A percentile compares a stretch with the other conserved stretches of the same genome.
Conservation (phyloP, 2,113 vertebrate genomes). For the Diadophis punctatus region DNA sequence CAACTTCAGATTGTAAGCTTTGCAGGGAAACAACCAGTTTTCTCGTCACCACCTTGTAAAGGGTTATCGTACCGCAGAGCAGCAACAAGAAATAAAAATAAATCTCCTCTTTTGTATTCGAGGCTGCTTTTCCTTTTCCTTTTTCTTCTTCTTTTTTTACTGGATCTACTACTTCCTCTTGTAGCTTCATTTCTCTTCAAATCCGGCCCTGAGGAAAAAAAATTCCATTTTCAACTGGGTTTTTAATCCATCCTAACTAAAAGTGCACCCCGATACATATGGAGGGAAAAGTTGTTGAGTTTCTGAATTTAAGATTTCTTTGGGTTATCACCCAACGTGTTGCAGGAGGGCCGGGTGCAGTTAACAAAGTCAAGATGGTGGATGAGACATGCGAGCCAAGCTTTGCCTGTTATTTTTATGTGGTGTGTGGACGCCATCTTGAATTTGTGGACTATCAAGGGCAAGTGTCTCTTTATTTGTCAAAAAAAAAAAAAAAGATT, state of each 20-base stretch:
- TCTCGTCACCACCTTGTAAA: background rate
- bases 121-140: background rate
- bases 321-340: background rate
- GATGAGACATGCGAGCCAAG: fast-evolving
- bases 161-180: background rate
- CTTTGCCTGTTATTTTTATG: background rate
- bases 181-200: background rate
- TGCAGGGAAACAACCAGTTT: background rate
- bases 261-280: background rate
- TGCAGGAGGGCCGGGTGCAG: fast-evolving
- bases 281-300: background rate
- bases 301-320: background rate
- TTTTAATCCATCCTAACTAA: background rate
- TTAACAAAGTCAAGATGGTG: background rate
- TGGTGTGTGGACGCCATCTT: background rate
- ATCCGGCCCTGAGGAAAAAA: background rate
- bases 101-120: background rate
- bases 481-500: too few species aligned
- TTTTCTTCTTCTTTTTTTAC: background rate
- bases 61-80: background rate
- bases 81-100: background rate
- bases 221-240: background rate
- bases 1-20: background rate
- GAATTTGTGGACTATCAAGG: background rate
- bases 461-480: background rate